Conservation (phyloP, 1,140 invertebrate genomes). For the Dinothrombium tinctorium region DNA sequence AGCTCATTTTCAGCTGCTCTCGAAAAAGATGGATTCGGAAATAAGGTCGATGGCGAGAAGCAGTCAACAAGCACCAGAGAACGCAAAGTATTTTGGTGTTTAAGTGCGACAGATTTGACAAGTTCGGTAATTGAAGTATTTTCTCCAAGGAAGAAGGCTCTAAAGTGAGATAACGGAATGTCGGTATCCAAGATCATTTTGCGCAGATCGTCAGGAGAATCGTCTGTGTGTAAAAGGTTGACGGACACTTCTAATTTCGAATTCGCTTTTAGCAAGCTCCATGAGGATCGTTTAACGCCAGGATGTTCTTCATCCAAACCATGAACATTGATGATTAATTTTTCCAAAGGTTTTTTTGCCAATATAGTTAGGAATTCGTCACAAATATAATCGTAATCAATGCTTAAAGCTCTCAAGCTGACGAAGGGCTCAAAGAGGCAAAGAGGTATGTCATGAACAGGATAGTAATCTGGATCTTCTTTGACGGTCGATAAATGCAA, state of each 20-base stretch:
- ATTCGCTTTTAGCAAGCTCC: slow-evolving; percentile 31
- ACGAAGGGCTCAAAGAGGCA: slow-evolving; percentile 25
- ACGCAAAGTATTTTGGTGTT: slow-evolving; percentile 33
- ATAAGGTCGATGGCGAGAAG: slow-evolving; percentile 18
- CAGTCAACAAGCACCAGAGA: slow-evolving; percentile 47
- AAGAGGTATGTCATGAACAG: slow-evolving; percentile 30
- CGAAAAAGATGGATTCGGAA: no score
- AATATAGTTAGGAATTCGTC: slow-evolving; percentile 29
- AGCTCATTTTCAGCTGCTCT: slow-evolving; percentile 33
- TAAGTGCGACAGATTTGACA: slow-evolving; percentile 24
- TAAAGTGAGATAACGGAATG: slow-evolving; percentile 47
- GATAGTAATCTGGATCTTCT: slow-evolving; percentile 41
- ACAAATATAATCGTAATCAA: slow-evolving; percentile 46
- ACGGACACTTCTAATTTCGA: slow-evolving; percentile 37
- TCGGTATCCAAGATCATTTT: slow-evolving; percentile 34
- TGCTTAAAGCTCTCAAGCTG: slow-evolving; percentile 31
- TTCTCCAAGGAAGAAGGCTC: slow-evolving; percentile 33
- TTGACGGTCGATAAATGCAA: slow-evolving; percentile 42
- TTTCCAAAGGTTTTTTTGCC: slow-evolving; percentile 25
- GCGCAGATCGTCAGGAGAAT: slow-evolving; percentile 34
- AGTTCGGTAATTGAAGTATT: not conserved
- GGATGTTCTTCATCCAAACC: slow-evolving; percentile 34
- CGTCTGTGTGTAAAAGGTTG: slow-evolving; percentile 43
- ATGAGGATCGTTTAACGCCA: slow-evolving; percentile 35
- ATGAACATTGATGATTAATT: slow-evolving; percentile 42